These are phyloP conservation scores for Diplolepis rosae DNA, from an alignment of 2,888 invertebrate species.

Conservation along the genomic window DNA sequence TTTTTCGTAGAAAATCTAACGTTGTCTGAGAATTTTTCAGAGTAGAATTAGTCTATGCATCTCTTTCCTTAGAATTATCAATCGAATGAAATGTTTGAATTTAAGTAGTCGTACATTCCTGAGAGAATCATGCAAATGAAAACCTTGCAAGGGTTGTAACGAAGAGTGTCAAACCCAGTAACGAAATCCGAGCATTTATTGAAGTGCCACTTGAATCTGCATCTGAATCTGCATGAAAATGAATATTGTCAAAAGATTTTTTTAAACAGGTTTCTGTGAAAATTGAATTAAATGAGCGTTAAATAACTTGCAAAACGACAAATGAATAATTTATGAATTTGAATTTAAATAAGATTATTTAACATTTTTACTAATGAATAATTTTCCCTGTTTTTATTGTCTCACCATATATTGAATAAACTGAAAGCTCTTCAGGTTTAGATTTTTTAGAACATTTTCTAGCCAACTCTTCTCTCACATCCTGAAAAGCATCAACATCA, in stretches of 20 bases:
- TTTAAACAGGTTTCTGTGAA: not conserved
- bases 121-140: not conserved
- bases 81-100: not conserved
- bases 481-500: not conserved
- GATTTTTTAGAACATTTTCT: not conserved
- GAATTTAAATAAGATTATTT: not conserved
- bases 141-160: not conserved
- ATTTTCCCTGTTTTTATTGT: not conserved
- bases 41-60: too few species aligned
- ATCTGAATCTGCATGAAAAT: not conserved
- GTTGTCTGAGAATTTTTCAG: too few species aligned
- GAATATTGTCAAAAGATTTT: not conserved
- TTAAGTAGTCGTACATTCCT: not conserved
- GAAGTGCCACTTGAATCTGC: not conserved
- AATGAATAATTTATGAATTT: not conserved
- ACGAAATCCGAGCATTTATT: not conserved
- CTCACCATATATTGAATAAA: not conserved
- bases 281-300: not conserved
- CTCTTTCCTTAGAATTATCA: too few species aligned
- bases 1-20: too few species aligned
- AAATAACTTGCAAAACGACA: not conserved
- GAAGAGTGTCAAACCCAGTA: not conserved
- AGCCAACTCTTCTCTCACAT: not conserved
- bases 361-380: not conserved
- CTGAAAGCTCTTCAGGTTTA: not conserved